A percentile compares a stretch with the other conserved stretches of the same genome.
phyloP scores from a whole-genome alignment of 1,140 invertebrate genomes.

The Macrobrachium rosenbergii region DNA sequence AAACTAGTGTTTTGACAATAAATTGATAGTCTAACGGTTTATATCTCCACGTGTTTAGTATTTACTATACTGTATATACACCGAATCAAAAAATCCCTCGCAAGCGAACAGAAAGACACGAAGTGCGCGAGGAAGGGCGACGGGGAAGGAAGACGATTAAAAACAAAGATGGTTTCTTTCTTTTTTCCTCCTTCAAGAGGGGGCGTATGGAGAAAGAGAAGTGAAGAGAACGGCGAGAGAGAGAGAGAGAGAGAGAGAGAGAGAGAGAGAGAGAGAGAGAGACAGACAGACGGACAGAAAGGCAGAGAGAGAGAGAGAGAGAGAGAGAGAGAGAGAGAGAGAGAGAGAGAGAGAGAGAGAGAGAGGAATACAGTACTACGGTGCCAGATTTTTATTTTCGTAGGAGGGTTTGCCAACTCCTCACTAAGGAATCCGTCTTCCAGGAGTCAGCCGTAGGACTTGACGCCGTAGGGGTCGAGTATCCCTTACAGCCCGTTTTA shows the following conservation, averaged over 20 bases:
- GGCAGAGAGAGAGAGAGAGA: constrained; percentile 10
- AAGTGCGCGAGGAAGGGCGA: constrained; percentile 1
- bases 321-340: constrained; percentile 23
- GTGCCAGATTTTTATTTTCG: constrained; percentile 62
- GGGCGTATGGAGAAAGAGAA: not conserved
- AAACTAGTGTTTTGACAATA: constrained; percentile 44
- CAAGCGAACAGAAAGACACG: not conserved
- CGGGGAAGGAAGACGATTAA: not conserved
- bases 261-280: constrained; percentile 27
- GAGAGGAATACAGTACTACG: constrained; percentile 3
- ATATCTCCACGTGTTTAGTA: constrained; percentile 24
- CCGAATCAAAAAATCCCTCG: constrained; percentile 2
- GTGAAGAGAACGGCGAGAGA: constrained; percentile 1
- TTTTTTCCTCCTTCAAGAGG: not conserved
- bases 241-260: constrained; percentile 10
- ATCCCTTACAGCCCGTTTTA: not conserved
- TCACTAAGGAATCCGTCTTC: constrained; percentile 45
- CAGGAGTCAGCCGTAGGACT: constrained; percentile 22
- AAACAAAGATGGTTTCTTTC: not conserved
- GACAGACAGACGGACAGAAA: too few relatives aligned
- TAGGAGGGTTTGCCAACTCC: constrained; percentile 51
- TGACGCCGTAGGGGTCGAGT: not conserved
- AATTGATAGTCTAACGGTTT: constrained; percentile 41
- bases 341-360: constrained; percentile 21
- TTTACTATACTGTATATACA: constrained; percentile 24